phyloP scores from a whole-genome alignment of 2,113 vertebrate genomes.

The Chloropsis cyanopogon region DNA sequence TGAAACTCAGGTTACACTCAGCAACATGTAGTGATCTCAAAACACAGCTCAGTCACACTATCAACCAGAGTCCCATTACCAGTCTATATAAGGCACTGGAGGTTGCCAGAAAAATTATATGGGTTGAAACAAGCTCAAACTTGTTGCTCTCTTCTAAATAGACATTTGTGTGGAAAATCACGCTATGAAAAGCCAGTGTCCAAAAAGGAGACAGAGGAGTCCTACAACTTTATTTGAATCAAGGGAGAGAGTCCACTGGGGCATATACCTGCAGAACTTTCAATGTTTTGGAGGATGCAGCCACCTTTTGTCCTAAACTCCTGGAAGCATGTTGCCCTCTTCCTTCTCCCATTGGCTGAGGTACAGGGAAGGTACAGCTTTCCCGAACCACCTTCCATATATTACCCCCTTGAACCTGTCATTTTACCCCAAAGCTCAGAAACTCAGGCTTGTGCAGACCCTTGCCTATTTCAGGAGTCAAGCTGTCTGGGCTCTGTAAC shows the following conservation, averaged over 20 bases:
- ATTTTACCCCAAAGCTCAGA: background rate
- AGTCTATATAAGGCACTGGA: accelerated
- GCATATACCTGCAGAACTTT: accelerated
- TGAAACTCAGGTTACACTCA: background rate
- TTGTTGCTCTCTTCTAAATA: background rate
- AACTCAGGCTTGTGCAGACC: background rate
- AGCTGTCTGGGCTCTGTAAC: background rate
- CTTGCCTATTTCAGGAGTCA: background rate
- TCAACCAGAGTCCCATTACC: accelerated
- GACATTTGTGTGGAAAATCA: background rate
- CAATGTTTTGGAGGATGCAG: background rate
- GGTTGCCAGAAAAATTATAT: accelerated
- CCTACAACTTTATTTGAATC: background rate
- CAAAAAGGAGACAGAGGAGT: background rate
- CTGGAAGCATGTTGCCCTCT: accelerated
- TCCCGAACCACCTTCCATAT: accelerated
- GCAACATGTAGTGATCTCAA: accelerated
- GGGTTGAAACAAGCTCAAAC: no score
- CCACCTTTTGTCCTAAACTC: background rate
- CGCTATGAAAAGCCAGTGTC: background rate
- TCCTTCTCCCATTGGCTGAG: no score
- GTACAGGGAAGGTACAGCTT: background rate
- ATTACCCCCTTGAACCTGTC: background rate
- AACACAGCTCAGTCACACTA: accelerated
- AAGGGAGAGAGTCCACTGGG: no score